phyloP scores from a whole-genome alignment of 2,113 vertebrate species.

The Panthera tigris region DNA sequence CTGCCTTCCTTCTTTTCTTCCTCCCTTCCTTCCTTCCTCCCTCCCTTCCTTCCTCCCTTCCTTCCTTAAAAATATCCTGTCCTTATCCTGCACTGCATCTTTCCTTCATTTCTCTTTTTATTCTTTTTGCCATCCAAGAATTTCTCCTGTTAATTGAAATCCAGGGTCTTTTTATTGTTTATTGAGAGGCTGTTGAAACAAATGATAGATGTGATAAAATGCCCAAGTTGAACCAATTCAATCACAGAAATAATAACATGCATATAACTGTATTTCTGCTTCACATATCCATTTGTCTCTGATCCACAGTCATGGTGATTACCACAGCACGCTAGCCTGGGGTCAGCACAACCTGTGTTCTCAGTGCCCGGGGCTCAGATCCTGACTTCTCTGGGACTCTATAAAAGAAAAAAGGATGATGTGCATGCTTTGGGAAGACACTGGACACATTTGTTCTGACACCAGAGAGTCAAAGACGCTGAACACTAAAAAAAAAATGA shows the following conservation, averaged over 20 bases:
- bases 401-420: not conserved
- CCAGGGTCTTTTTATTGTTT: conserved; percentile 10
- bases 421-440: conserved; percentile 14
- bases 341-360: not conserved
- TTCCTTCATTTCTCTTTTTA: conserved; percentile 12
- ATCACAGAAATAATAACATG: not conserved
- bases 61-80: not conserved
- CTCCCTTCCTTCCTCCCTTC: not conserved
- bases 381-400: not conserved
- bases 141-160: conserved; percentile 45
- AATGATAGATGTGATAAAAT: not conserved
- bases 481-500: conserved; percentile 76
- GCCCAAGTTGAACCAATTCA: not conserved
- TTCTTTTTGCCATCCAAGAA: not conserved
- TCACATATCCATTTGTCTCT: not conserved
- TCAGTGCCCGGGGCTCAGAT: not conserved
- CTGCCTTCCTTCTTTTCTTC: not conserved
- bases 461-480: conserved; percentile 72
- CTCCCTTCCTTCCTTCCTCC: not conserved
- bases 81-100: not conserved
- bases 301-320: not conserved
- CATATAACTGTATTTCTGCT: not conserved
- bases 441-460: conserved; percentile 63
- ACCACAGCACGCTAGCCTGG: not conserved
- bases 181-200: not conserved